Evolutionary conservation across 2,888 invertebrate species (phyloP), one percentile per base, ranked within the genome.

Genomic region (Gari tellinella): DNA sequence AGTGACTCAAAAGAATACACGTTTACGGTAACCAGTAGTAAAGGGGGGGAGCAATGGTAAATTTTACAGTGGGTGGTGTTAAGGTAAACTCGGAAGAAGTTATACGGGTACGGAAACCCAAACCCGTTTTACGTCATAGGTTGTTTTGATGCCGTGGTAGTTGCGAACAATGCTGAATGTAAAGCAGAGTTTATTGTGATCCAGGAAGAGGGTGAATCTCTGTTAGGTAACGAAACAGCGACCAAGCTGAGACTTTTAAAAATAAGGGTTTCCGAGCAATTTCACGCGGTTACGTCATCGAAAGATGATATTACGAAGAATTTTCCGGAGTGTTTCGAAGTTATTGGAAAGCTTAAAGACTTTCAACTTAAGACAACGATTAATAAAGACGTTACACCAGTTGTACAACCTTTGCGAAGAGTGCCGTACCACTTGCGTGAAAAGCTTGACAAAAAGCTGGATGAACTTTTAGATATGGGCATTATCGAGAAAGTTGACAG

Each of bases 401-500:
- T 69, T 37, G 25, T 56, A 12, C 51, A 69, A n/a, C 51, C 40
- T 26, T 14, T 65, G 19, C 15, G 49, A 15, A 17, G 60, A 46
- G 55, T 61, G 17, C 61, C 56, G 19, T 66, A 25, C 26, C 2
- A 40, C 5, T 51, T 66, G 21, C 17, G 60, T 14, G 60, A 58
- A 19, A 66, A 57, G 19, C 25, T 66, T 17, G 69, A 70, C n/a
- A 43, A 41, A 41, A 74, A 70, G 31, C 0, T 77, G n/a, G 15
- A 68, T 21, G 65, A 74, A 19, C 45, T 72, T 1, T 63, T 53
- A 40, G 17, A 25, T 19, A 15, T 48, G 17, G 74, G 70, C 40
- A 75, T 78, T 40, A 81, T 75, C 46, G 78, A 72, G 56, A 60
- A 51, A 49, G 73, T 70, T 8, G 25, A 72, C 2, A 57, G 41